Conservation (phyloP, 2,797 vertebrate species). For the Sebastes matsubarae region DNA sequence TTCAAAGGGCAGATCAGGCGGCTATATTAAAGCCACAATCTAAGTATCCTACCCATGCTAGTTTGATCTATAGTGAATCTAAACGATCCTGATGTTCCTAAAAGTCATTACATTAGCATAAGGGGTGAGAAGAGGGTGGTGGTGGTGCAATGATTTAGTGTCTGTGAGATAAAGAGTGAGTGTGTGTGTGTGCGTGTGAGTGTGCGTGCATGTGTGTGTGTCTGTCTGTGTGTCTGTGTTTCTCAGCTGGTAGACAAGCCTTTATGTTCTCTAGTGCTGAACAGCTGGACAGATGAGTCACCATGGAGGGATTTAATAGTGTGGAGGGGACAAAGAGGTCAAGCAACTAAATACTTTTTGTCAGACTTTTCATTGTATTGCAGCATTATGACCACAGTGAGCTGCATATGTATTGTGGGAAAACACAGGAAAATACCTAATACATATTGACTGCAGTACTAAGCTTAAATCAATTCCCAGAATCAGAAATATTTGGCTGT, state of each 20-base stretch:
- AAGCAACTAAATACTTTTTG: constrained; percentile 10
- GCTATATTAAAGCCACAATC: background rate
- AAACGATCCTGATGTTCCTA: background rate
- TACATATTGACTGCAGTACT: background rate
- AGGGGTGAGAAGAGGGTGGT: background rate
- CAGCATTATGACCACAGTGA: background rate
- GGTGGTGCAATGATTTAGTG: background rate
- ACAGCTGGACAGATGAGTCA: constrained; percentile 74
- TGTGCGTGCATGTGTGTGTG: background rate
- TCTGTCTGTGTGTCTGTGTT: constrained; percentile 3
- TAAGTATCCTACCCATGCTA: background rate
- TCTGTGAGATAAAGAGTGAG: background rate
- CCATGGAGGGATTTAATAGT: constrained; percentile 23
- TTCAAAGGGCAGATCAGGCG: background rate
- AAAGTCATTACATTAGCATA: background rate
- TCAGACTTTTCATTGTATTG: background rate
- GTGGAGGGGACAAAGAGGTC: constrained; percentile 10
- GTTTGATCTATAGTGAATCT: background rate
- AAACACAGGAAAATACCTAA: background rate
- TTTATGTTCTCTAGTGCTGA: constrained; percentile 51
- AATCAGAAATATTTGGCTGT: background rate
- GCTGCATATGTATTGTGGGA: background rate
- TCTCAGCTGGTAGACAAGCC: constrained; percentile 68
- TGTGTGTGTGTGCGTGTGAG: background rate
- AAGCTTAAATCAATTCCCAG: background rate